Conservation (phyloP, 2,797 vertebrate genomes). For the Gymnocypris eckloni region DNA sequence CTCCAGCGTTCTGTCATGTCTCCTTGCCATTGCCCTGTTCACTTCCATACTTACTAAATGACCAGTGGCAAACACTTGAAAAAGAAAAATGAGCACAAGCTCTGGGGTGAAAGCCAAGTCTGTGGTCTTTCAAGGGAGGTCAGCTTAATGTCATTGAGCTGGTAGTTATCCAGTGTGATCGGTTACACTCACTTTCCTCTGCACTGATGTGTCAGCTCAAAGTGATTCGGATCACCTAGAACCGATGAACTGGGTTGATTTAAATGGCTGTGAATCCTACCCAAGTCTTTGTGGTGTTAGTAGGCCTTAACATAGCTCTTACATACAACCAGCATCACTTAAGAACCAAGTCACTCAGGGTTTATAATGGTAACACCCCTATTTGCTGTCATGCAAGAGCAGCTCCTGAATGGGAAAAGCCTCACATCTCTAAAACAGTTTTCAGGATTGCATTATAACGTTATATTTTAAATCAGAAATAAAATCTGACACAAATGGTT, state of each 20-base stretch:
- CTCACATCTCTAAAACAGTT: background rate
- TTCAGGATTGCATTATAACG: background rate
- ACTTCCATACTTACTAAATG: conserved; percentile 57
- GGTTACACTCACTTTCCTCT: conserved; percentile 32
- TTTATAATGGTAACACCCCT: conserved; percentile 10
- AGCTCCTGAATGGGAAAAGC: conserved; percentile 2
- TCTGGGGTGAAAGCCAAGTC: conserved; percentile 45
- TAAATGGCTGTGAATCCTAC: conserved; percentile 16
- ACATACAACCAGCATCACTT: background rate
- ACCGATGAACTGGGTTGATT: conserved; percentile 22
- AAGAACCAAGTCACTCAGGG: background rate
- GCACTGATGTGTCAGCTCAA: conserved; percentile 43
- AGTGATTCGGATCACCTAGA: conserved; percentile 31
- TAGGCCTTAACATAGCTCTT: background rate
- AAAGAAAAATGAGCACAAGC: conserved; percentile 50
- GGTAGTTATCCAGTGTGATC: conserved; percentile 41
- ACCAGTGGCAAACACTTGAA: conserved; percentile 54
- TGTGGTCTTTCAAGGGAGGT: conserved; percentile 69
- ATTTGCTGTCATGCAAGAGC: background rate
- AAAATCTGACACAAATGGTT: background rate
- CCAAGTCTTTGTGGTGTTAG: conserved; percentile 5
- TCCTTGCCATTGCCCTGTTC: conserved; percentile 45
- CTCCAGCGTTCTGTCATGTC: conserved; percentile 40
- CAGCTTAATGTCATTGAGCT: conserved; percentile 67
- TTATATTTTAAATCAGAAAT: background rate